Conservation (phyloP, 2,888 invertebrate species). For the Eledone cirrhosa region DNA sequence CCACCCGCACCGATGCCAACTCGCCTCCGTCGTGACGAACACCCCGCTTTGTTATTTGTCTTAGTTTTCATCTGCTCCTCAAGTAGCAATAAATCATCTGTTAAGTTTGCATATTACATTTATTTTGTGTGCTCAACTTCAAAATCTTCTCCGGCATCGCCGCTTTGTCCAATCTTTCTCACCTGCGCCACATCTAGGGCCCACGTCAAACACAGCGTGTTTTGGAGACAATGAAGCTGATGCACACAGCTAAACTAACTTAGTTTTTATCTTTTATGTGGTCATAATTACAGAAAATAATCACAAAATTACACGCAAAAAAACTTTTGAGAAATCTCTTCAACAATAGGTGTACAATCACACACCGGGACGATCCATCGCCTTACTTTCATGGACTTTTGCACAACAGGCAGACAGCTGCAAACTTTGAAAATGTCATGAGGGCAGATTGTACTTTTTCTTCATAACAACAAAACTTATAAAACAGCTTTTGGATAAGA, state of each 20-base stretch:
- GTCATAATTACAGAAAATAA: constrained; percentile 61
- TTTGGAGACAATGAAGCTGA: constrained; percentile 50
- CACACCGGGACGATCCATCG: constrained; percentile 33
- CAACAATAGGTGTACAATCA: constrained; percentile 50
- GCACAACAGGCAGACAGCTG: constrained; percentile 40
- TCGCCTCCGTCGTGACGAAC: constrained; percentile 34
- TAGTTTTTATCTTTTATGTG: constrained; percentile 56
- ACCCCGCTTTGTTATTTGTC: constrained; percentile 38
- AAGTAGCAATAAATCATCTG: constrained; percentile 63
- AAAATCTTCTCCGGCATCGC: constrained; percentile 46
- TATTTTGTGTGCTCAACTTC: constrained; percentile 56
- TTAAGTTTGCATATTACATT: constrained; percentile 53
- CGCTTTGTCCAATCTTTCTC: constrained; percentile 51
- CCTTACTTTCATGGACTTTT: constrained; percentile 32
- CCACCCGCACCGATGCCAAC: constrained; percentile 30
- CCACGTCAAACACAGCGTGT: constrained; percentile 49
- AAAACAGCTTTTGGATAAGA: constrained; percentile 45
- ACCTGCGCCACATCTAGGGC: constrained; percentile 54
- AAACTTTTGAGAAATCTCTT: constrained; percentile 42
- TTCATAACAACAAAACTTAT: constrained; percentile 33
- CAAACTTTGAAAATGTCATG: constrained; percentile 38
- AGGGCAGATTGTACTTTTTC: constrained; percentile 39
- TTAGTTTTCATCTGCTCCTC: constrained; percentile 55
- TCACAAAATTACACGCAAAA: constrained; percentile 58
- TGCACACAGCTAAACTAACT: constrained; percentile 48